Percentiles rank a stretch among this genome's conserved stretches.
Conservation (phyloP, 2,113 vertebrate species). For the Rhinolophus sinicus region DNA sequence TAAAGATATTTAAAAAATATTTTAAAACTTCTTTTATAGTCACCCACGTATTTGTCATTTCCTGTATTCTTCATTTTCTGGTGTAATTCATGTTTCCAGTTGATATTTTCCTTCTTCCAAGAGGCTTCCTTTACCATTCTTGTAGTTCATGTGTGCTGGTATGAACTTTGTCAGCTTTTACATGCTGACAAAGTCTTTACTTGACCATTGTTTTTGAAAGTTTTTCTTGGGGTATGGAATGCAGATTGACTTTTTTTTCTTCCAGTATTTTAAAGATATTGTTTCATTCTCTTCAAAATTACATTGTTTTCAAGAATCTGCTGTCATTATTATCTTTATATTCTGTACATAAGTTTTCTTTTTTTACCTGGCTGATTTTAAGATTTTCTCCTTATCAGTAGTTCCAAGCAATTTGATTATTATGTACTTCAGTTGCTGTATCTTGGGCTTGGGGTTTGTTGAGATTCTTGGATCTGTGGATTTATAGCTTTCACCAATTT, state of each 20-base stretch:
- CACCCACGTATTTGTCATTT: neutral
- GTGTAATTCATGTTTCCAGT: neutral
- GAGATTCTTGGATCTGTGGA: neutral
- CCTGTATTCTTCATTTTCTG: neutral
- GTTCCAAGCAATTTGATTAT: slow-evolving; percentile 6
- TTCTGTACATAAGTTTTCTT: neutral
- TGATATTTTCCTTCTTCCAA: neutral
- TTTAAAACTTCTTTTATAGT: neutral
- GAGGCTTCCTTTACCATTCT: neutral
- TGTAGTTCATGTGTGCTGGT: neutral
- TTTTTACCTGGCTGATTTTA: neutral
- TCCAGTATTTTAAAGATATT: neutral
- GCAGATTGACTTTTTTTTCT: neutral
- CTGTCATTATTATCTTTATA: neutral
- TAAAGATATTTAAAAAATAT: neutral
- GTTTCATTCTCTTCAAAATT: neutral
- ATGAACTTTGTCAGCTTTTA: neutral
- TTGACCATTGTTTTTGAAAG: neutral
- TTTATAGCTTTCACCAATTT: neutral
- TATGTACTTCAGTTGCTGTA: neutral
- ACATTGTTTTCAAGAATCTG: neutral
- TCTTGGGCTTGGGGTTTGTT: neutral
- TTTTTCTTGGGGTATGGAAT: neutral
- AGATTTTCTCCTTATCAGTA: neutral
- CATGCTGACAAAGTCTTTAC: neutral